A percentile compares a stretch with the other conserved stretches of the same genome.
Evolutionary conservation across 2,113 vertebrate species (phyloP).

Genomic region (Oncorhynchus gorbuscha): DNA sequence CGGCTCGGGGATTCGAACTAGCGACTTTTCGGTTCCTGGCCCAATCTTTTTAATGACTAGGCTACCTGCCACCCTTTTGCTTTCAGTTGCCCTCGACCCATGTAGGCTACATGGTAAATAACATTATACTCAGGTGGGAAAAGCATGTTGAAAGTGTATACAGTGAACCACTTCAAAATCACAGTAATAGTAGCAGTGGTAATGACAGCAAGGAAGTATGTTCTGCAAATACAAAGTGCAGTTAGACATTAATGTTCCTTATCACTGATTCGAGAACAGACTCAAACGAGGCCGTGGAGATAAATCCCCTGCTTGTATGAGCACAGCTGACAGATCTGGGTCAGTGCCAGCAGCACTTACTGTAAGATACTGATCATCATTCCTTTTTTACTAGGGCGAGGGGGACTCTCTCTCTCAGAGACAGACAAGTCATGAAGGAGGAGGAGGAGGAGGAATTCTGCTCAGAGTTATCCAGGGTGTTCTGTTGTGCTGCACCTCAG

Average conservation of each 20-base stretch:
- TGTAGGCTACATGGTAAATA: too few species aligned
- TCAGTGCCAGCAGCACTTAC: background rate
- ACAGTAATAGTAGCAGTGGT: too few species aligned
- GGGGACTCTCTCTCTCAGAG: background rate
- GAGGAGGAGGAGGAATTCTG: background rate
- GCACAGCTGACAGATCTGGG: background rate
- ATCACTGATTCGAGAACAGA: background rate
- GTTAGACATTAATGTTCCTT: background rate
- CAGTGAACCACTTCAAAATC: too few species aligned
- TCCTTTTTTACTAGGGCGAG: background rate
- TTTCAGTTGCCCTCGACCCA: too few species aligned
- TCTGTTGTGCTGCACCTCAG: too few species aligned
- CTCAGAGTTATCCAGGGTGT: too few species aligned
- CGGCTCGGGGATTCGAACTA: too few species aligned
- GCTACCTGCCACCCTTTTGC: too few species aligned
- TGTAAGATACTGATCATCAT: background rate
- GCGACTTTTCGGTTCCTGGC: too few species aligned
- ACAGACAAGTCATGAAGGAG: background rate
- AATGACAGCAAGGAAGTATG: background rate
- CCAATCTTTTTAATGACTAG: too few species aligned
- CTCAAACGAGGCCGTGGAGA: background rate
- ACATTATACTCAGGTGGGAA: too few species aligned
- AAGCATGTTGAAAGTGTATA: too few species aligned
- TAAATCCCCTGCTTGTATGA: background rate
- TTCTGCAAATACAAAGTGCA: background rate